Evolutionary conservation across 2,888 invertebrate genomes (phyloP).

Genomic region (Pocota personata): DNA sequence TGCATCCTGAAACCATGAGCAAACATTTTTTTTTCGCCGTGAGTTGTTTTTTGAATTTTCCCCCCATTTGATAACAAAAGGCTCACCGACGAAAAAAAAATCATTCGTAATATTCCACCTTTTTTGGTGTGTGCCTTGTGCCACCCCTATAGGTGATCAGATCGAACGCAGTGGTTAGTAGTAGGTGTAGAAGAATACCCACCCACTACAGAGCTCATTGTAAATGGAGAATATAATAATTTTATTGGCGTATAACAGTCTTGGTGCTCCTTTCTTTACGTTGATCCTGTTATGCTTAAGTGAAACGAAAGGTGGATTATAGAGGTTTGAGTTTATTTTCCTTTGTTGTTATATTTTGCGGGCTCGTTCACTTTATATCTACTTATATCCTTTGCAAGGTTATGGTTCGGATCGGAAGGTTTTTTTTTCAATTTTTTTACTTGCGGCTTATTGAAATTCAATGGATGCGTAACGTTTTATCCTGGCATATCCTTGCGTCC

Average conservation of each 20-base stretch:
- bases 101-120: conserved; percentile 2
- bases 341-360: conserved; percentile 44
- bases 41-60: neutral
- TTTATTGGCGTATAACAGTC: conserved; percentile 58
- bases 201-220: conserved; percentile 8
- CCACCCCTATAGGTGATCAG: conserved; percentile 3
- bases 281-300: conserved; percentile 52
- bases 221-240: conserved; percentile 52
- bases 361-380: conserved; percentile 58
- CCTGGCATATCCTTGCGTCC: conserved; percentile 49
- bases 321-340: conserved; percentile 38
- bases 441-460: conserved; percentile 68
- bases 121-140: neutral
- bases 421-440: conserved; percentile 25
- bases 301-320: conserved; percentile 48
- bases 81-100: conserved; percentile 5
- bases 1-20: conserved; percentile 23
- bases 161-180: neutral
- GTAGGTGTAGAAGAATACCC: neutral
- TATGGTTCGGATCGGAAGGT: neutral
- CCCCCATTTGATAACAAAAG: conserved; percentile 37
- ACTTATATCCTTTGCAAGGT: conserved; percentile 38
- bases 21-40: conserved; percentile 31
- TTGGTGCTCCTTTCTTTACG: conserved; percentile 24
- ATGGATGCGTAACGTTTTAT: conserved; percentile 67